A percentile compares a stretch with the other conserved stretches of the same genome.
Evolutionary conservation across 2,888 invertebrate species (phyloP).

Genomic region (Dolomedes plantarius): DNA sequence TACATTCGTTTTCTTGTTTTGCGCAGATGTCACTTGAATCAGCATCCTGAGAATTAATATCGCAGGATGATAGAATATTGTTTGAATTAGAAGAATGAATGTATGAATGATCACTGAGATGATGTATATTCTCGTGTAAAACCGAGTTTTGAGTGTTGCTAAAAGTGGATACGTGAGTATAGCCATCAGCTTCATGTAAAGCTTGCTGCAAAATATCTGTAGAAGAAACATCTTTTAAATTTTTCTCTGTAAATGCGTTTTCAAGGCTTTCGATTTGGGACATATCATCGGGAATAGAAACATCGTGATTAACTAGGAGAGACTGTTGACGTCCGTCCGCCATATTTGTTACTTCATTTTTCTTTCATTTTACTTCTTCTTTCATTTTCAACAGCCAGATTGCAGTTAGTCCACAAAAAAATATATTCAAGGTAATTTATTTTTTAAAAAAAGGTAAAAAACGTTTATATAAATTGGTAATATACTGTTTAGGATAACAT

Average conservation of each 20-base stretch:
- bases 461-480: no score
- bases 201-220: conserved; percentile 36
- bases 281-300: conserved; percentile 3
- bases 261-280: not conserved
- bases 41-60: conserved; percentile 3
- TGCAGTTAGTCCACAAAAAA: no score
- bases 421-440: no score
- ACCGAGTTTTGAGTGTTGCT: conserved; percentile 1
- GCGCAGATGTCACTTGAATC: conserved; percentile 20
- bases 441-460: no score
- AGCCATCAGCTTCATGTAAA: conserved; percentile 31
- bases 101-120: conserved; percentile 60
- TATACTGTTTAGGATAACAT: no score
- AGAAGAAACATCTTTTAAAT: conserved; percentile 12
- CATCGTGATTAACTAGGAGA: conserved; percentile 34
- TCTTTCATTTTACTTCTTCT: no score
- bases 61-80: not conserved
- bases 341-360: conserved; percentile 27
- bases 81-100: conserved; percentile 32
- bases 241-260: not conserved
- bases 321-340: conserved; percentile 61
- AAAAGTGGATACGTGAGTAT: conserved; percentile 23
- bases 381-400: no score
- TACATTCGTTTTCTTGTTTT: not conserved
- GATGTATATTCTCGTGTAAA: conserved; percentile 44